A percentile compares a stretch with the other conserved stretches of the same genome.
These are phyloP conservation scores for Eriocheir sinensis DNA, from an alignment of 1,140 invertebrate species.

Conservation along the genomic window DNA sequence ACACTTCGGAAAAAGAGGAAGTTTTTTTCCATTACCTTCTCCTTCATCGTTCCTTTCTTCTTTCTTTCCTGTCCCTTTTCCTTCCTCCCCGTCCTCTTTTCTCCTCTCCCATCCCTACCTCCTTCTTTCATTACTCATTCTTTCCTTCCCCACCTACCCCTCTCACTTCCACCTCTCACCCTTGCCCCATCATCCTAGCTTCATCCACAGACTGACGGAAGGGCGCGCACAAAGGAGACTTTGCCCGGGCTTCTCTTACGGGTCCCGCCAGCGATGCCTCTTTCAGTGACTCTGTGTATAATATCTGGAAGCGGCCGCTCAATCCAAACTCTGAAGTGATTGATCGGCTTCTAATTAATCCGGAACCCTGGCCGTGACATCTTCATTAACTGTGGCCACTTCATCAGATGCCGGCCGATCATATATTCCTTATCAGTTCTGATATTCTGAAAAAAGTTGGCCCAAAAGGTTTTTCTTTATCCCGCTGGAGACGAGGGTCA, in stretches of 20 bases:
- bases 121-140: too few relatives aligned
- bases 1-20: too few relatives aligned
- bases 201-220: background rate
- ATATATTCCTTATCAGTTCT: conserved; percentile 1
- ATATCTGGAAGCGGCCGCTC: background rate
- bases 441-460: background rate
- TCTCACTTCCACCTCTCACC: too few relatives aligned
- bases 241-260: background rate
- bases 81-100: too few relatives aligned
- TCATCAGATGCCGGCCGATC: background rate
- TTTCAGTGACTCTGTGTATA: background rate
- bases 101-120: too few relatives aligned
- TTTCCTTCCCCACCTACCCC: too few relatives aligned
- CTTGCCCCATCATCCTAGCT: too few relatives aligned
- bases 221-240: too few relatives aligned
- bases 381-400: conserved; percentile 10
- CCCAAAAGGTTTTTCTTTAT: too few relatives aligned
- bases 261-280: background rate
- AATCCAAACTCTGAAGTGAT: background rate
- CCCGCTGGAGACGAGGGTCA: background rate
- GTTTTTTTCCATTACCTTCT: too few relatives aligned
- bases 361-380: background rate
- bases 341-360: background rate
- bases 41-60: too few relatives aligned
- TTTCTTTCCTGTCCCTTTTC: too few relatives aligned